Evolutionary conservation across 1,140 invertebrate genomes (phyloP).

Genomic region (Pseudomyrmex cubaensis): DNA sequence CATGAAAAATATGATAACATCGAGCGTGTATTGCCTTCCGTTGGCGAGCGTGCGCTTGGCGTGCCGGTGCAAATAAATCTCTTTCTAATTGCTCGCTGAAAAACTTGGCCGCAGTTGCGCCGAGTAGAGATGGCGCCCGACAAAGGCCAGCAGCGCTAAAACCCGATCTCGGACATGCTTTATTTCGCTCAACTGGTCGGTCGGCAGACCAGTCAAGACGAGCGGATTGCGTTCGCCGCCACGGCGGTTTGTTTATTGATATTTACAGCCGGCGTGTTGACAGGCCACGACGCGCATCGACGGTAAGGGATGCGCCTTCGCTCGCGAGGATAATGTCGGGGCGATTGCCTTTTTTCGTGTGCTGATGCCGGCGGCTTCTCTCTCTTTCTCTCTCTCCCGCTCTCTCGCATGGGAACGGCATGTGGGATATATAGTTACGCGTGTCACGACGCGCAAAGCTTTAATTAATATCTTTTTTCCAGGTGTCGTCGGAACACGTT

Average conservation of each 20-base stretch:
- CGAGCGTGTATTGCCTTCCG: constrained; percentile 25
- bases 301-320: constrained; percentile 39
- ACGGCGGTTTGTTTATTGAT: constrained; percentile 77
- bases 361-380: constrained; percentile 11
- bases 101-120: constrained; percentile 75
- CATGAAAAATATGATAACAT: constrained; percentile 62
- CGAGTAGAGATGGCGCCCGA: constrained; percentile 75
- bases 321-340: constrained; percentile 32
- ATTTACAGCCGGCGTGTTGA: constrained; percentile 74
- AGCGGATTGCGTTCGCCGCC: constrained; percentile 14
- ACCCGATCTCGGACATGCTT: constrained; percentile 61
- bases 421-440: constrained; percentile 21
- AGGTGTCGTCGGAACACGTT: constrained; percentile 42
- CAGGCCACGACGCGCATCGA: constrained; percentile 45
- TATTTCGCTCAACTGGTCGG: constrained; percentile 62
- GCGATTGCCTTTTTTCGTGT: constrained; percentile 49
- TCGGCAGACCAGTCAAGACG: neutral
- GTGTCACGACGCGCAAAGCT: constrained; percentile 27
- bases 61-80: constrained; percentile 81
- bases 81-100: constrained; percentile 81
- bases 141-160: constrained; percentile 76
- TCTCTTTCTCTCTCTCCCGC: neutral
- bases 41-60: constrained; percentile 66
- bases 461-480: constrained; percentile 56
- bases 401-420: constrained; percentile 32